phyloP scores from a whole-genome alignment of 2,113 vertebrate genomes.

The Sciurus niger region DNA sequence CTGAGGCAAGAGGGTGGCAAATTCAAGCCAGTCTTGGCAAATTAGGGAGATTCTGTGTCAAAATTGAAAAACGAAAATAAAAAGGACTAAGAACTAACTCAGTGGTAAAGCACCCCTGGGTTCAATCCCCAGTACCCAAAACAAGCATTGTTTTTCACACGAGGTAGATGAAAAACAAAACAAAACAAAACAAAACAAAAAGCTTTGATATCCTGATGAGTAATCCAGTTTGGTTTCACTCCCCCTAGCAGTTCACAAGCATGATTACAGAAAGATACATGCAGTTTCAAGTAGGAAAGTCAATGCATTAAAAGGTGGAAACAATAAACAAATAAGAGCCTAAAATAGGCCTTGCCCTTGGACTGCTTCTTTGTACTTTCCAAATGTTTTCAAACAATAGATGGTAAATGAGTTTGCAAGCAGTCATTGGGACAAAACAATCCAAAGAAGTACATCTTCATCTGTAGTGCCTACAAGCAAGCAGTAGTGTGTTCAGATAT shows the following conservation, averaged over 20 bases:
- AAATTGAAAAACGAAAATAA: too few species aligned
- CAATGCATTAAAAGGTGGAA: background rate
- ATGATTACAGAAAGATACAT: background rate
- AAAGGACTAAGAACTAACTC: too few species aligned
- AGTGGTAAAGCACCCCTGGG: too few species aligned
- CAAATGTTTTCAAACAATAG: constrained; percentile 22
- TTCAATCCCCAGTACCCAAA: too few species aligned
- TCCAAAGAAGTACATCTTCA: background rate
- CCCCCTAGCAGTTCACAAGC: background rate
- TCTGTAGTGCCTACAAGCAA: background rate
- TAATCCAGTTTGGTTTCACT: background rate
- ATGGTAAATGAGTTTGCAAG: background rate
- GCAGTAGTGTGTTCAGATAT: constrained; percentile 41
- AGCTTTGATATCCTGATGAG: background rate
- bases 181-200: background rate
- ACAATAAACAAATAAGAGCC: background rate
- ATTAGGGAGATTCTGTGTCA: too few species aligned
- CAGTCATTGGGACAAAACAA: constrained; percentile 58
- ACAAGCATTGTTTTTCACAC: background rate
- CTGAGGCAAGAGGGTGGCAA: too few species aligned
- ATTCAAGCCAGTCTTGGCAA: too few species aligned
- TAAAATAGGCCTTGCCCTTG: background rate
- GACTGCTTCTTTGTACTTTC: background rate
- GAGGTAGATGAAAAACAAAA: background rate
- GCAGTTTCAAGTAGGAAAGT: background rate